Evolutionary conservation across 2,888 invertebrate species (phyloP), one percentile per base, ranked within the genome.

Genomic region (Heterodera filipjevi): DNA sequence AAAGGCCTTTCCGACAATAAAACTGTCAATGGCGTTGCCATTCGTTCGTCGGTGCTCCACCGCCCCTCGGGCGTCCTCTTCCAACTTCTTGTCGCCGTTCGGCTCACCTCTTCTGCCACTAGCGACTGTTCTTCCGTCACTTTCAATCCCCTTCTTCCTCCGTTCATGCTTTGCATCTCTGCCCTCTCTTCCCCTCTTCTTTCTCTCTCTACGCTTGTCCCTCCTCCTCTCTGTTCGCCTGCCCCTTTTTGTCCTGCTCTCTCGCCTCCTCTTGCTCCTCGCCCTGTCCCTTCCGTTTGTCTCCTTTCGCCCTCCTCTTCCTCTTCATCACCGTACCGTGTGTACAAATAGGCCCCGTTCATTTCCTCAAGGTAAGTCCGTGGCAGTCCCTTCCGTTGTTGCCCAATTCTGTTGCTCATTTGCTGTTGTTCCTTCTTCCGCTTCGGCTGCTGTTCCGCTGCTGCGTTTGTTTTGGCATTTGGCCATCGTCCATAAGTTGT

Each of bases 281-380:
- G 16, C 16, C 49, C 49, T 49, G 16, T 49, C 49, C 71, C 22
- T 49, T 12, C n/a, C 30, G 12, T 30, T 22, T 27, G 33, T 71
- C 22, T 27, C 49, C 59, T 59, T 59, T 27, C 27, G 5, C 27
- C 59, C 59, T n/a, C 59, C 19, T 44, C 35, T 14, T 81, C 80
- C 35, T n/a, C 59, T 12, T 32, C 35, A 5, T 83, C 83, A 30
- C 76, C 82, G 53, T 82, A 82, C 30, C 83, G 77, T 49, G 80
- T 78, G 76, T 83, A 81, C 27, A 82, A 68, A 32, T 75, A 59
- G 32, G 64, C 33, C 1, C 68, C 68, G 30, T 75, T 59, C 22
- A 33, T 64, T 22, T 80, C 81, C 35, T 83, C 83, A 46, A 80
- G 75, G 32, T 76, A 53, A 66, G 70, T 79, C 44, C 81, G 81